These are phyloP conservation scores for Spodoptera exigua DNA, from an alignment of 2,888 invertebrate species.

Conservation along the genomic window DNA sequence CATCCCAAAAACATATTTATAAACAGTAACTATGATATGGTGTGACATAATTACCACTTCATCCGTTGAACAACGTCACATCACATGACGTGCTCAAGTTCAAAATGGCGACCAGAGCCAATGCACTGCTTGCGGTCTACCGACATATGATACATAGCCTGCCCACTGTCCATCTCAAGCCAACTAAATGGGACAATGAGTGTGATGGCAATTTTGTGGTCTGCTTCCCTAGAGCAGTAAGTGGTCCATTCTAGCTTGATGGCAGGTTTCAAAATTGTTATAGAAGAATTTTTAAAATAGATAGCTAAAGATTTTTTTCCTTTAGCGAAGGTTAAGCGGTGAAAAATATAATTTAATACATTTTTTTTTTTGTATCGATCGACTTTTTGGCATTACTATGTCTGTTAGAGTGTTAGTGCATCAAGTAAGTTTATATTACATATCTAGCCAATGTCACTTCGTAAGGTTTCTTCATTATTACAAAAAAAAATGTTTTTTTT, in stretches of 20 bases:
- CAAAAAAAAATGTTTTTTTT: too few relatives aligned
- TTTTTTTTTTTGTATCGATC: too few relatives aligned
- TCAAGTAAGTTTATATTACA: too few relatives aligned
- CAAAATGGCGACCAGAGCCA: slow-evolving; percentile 34
- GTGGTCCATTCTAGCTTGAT: slow-evolving; percentile 11
- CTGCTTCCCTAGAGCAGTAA: slow-evolving; percentile 1
- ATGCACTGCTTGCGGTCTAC: slow-evolving; percentile 57
- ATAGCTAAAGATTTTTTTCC: too few relatives aligned
- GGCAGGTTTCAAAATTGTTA: background rate
- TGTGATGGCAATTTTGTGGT: slow-evolving; percentile 40
- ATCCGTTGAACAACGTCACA: slow-evolving; percentile 20
- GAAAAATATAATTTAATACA: too few relatives aligned
- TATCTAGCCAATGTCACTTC: too few relatives aligned
- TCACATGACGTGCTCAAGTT: slow-evolving; percentile 41
- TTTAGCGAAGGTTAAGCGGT: too few relatives aligned
- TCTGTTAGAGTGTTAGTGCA: too few relatives aligned
- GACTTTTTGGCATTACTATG: too few relatives aligned
- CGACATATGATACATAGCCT: slow-evolving; percentile 52
- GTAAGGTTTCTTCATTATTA: too few relatives aligned
- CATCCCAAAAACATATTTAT: too few relatives aligned
- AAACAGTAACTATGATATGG: too few relatives aligned
- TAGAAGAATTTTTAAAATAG: background rate
- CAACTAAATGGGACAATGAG: slow-evolving; percentile 44
- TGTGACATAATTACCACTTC: slow-evolving; percentile 29
- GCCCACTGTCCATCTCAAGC: slow-evolving; percentile 27